Base-by-base conservation (phyloP, 2,113 vertebrate species). In the Otis tarda region DNA sequence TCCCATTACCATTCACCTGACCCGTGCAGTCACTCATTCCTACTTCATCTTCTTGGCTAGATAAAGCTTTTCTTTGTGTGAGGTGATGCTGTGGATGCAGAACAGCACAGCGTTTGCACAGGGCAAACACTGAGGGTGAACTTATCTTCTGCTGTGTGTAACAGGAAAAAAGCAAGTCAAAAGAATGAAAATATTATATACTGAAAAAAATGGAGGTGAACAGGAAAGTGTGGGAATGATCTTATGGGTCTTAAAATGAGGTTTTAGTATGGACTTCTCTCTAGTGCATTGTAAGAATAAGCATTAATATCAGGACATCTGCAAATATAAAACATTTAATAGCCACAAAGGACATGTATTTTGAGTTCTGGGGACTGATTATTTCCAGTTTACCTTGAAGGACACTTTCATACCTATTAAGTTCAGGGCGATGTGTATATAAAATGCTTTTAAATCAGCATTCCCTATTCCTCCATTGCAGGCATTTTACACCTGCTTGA, bases 401-500 rank as follows among this genome's bases (percentile, higher is more conserved):
- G 43, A n/a, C 2, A 3, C 65, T 79, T 89, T 81, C 21, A 30
- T 65, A 50, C 22, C 41, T 84, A 1, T 37, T 65, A 84, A 75
- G 20, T 87, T 92, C 39, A 61, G 52, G 37, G 24, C 15, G 84
- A 18, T 7, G 15, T 53, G 20, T 60, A 10, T 57, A 68, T 55
- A 71, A 75, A 89, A 45, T 2, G 4, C 35, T 76, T 9, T 82
- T 73, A 89, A 37, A 92, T 89, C 74, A 83, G 10, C 27, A 55
- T 84, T 92, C 77, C 7, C 28, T 68, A 0, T 71, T 87, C 71
- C 25, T 89, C 50, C 28, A 33, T 23, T 47, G 81, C 55, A 91
- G 70, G 37, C 47, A 76, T 82, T 95, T 95, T 91, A 87, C 21
- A 92, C 37, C 37, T 79, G 87, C 86, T 64, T 89, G 81, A 61